A percentile compares a stretch with the other conserved stretches of the same genome.
These are phyloP conservation scores for Chalcis sispes DNA, from an alignment of 2,888 invertebrate genomes.

Conservation along the genomic window DNA sequence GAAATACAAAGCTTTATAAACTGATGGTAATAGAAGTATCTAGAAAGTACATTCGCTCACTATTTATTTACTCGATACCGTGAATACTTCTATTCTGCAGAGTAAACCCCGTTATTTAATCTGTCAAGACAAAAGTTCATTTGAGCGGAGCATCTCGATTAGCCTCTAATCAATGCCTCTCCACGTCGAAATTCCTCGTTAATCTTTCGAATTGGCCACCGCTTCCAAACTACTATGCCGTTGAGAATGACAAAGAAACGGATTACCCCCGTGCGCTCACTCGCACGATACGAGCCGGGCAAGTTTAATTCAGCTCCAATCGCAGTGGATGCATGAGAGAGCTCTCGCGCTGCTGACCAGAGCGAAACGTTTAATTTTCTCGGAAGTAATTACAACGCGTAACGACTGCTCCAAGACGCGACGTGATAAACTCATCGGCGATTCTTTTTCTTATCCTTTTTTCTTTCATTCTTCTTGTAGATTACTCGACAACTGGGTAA, in stretches of 20 bases:
- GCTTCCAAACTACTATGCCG: not conserved
- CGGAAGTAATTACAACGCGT: slow-evolving; percentile 39
- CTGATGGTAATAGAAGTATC: no score
- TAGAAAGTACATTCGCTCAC: no score
- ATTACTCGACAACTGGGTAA: not conserved
- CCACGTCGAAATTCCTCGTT: slow-evolving; percentile 10
- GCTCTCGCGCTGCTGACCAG: not conserved
- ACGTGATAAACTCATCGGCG: slow-evolving; percentile 33
- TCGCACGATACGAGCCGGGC: slow-evolving; percentile 7
- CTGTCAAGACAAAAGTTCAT: slow-evolving; percentile 12
- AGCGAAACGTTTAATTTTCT: slow-evolving; percentile 32
- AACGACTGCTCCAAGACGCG: slow-evolving; percentile 32
- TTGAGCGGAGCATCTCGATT: slow-evolving; percentile 23
- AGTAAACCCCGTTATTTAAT: slow-evolving; percentile 15
- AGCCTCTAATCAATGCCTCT: slow-evolving; percentile 16
- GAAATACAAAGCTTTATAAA: no score
- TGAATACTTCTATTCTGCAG: no score
- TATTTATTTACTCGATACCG: no score
- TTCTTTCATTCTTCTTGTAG: slow-evolving; percentile 3
- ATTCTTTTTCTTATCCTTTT: slow-evolving; percentile 8
- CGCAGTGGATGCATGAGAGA: slow-evolving; percentile 18
- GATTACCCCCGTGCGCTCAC: slow-evolving; percentile 5
- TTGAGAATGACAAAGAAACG: slow-evolving; percentile 14
- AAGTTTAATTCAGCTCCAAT: slow-evolving; percentile 33
- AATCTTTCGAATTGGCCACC: slow-evolving; percentile 27